Base-by-base conservation (phyloP, 2,888 invertebrate genomes). In the Lithodes maja region DNA sequence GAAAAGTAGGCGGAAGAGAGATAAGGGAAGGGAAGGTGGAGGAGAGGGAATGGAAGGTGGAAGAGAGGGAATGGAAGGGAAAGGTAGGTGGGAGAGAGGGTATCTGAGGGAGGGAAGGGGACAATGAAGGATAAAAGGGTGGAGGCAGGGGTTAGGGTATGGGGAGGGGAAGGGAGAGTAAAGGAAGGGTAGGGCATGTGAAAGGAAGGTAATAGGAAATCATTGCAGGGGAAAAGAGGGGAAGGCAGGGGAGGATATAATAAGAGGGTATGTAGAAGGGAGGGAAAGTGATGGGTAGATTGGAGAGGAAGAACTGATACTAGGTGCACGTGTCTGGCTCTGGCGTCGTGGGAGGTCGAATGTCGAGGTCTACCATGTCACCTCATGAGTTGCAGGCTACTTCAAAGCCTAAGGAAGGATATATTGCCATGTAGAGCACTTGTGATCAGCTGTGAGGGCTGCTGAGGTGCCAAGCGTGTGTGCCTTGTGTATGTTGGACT, bases 381-480 rank as follows among this genome's bases (percentile, higher is more conserved):
- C 54, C 7, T 1, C 33, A 9, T 33, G 17, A 53, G 2, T 52
- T 54, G 71, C n/a, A 74, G 17, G 52, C 17, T 54, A 49, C 49
- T 3, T 1, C 2, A 33, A 50, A 81, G 69, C 80, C 80, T 33
- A 74, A 61, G 80, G 61, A 61, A 75, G 50, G 80, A 54, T 55
- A 68, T 86, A 78, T 80, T 71, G 86, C 86, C 54, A 49, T 55
- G n/a, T 52, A n/a, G 50, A 71, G 77, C 74, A 74, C n/a, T 86
- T 86, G 81, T 80, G 86, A 86, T 86, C 81, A 86, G 86, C 74
- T 86, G 86, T 80, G 86, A 86, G 80, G 71, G 69, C 50, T 17
- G 85, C 85, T 33, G 85, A 15, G 85, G 71, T 85, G 85, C 85
- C 85, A 85, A 79, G 54, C 77, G 78, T 85, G 79, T 77, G 54